These are phyloP conservation scores for Halichondria panicea DNA, from an alignment of 37 sponge, comb jelly and placozoan genomes.

Conservation along the genomic window DNA sequence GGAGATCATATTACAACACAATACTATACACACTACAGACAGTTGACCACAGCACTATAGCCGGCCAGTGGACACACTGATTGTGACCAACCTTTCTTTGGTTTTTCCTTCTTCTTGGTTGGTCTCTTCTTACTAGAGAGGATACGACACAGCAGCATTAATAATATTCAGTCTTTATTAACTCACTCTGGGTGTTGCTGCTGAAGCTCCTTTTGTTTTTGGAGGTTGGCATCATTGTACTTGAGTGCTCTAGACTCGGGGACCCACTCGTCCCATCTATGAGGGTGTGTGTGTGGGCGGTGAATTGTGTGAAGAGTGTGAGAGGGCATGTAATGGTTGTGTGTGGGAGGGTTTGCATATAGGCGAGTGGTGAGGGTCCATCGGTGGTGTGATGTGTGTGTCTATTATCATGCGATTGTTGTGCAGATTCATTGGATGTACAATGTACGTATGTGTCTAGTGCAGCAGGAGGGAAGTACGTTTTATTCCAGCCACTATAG, in stretches of 20 bases:
- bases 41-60: no score
- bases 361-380: no score
- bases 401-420: neutral
- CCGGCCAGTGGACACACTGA: no score
- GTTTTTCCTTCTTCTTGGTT: conserved; percentile 25
- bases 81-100: conserved; percentile 25
- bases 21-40: no score
- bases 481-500: conserved; percentile 95
- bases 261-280: conserved; percentile 97
- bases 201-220: conserved; percentile 83
- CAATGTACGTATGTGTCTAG: neutral
- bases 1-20: no score
- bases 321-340: neutral
- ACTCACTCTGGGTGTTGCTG: conserved; percentile 43
- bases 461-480: conserved; percentile 27
- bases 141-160: neutral
- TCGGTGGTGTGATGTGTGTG: conserved; percentile 9
- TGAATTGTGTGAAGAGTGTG: no score
- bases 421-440: neutral
- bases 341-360: no score
- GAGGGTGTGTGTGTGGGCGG: no score
- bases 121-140: conserved; percentile 16
- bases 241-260: conserved; percentile 75
- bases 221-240: conserved; percentile 81
- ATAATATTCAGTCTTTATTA: neutral